These are phyloP conservation scores for Sebastes hubbsi DNA, from an alignment of 2,797 vertebrate genomes.

Conservation along the genomic window DNA sequence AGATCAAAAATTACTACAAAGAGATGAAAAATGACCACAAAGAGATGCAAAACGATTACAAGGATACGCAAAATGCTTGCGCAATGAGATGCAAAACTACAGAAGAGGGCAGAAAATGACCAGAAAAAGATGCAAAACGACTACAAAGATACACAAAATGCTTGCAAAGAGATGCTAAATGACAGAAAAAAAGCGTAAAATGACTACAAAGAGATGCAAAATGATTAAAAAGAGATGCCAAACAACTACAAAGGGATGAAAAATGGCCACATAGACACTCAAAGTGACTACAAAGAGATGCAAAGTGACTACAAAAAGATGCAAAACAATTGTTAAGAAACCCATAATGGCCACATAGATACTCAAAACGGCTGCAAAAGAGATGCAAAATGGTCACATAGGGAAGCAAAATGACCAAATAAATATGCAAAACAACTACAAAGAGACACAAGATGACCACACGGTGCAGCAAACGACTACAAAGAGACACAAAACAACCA, in stretches of 20 bases:
- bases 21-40: background rate
- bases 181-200: background rate
- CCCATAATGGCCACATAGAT: background rate
- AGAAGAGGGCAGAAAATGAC: background rate
- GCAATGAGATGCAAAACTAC: no score
- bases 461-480: background rate
- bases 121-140: fast-evolving
- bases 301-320: background rate
- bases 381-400: background rate
- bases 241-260: no score
- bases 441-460: background rate
- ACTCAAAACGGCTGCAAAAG: background rate
- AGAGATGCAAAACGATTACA: fast-evolving
- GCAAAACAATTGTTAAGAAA: background rate
- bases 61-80: background rate
- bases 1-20: background rate
- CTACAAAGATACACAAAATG: background rate
- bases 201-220: background rate
- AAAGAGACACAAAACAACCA: background rate
- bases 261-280: background rate
- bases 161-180: no score
- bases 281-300: background rate
- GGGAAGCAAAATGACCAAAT: background rate
- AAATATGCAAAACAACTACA: background rate
- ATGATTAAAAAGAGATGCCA: no score